phyloP scores from a whole-genome alignment of 1,140 invertebrate genomes.

The Amphibalanus amphitrite region DNA sequence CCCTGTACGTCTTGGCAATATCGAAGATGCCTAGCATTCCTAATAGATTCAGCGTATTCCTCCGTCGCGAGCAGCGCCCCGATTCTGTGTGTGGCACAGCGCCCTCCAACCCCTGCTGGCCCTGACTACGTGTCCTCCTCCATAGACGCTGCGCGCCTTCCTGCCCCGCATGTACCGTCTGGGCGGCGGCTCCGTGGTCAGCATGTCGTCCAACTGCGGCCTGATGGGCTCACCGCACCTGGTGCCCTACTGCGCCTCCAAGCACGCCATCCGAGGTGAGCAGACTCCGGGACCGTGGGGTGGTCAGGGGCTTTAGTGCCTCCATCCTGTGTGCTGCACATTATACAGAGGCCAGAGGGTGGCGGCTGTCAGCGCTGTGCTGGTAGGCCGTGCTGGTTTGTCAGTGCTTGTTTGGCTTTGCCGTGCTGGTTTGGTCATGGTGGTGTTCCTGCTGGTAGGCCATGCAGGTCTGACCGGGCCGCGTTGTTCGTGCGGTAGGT shows the following conservation, averaged over 20 bases:
- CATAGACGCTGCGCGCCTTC: constrained; percentile 57
- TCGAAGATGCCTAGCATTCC: no score
- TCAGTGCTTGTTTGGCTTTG: no score
- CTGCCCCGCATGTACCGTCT: constrained; percentile 57
- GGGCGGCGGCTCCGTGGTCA: constrained; percentile 62
- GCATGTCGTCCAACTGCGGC: constrained; percentile 62
- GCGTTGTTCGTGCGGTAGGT: background rate
- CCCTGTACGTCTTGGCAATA: no score
- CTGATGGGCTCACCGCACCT: constrained; percentile 49
- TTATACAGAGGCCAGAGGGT: background rate
- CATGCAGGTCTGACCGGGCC: background rate
- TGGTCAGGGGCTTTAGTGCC: background rate
- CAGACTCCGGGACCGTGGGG: no score
- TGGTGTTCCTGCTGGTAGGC: no score
- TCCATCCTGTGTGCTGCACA: background rate
- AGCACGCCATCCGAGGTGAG: constrained; percentile 47
- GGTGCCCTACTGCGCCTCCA: constrained; percentile 63
- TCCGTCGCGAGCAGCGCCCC: no score
- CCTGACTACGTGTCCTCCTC: no score
- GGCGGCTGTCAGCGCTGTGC: constrained; percentile 7
- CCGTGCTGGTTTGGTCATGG: no score
- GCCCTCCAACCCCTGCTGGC: no score
- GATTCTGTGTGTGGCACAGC: no score
- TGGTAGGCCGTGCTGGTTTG: background rate
- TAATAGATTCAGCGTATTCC: no score